Evolutionary conservation across 2,797 vertebrate genomes (phyloP).

Genomic region (Ctenosaura bakeri): DNA sequence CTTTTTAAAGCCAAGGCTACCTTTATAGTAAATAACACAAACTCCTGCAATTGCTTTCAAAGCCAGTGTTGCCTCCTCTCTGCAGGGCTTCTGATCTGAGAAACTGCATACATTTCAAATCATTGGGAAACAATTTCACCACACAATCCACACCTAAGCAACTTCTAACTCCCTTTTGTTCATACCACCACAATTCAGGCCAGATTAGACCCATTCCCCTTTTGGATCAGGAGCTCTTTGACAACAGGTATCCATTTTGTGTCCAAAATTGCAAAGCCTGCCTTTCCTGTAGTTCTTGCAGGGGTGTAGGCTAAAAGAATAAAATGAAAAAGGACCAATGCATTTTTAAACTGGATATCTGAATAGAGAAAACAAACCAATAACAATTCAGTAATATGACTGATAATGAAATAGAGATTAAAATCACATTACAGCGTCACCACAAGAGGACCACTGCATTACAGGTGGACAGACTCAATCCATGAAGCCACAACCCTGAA

Average conservation of each 20-base stretch:
- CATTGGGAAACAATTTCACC: not conserved
- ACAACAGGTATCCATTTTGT: not conserved
- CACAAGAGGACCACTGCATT: too few species aligned
- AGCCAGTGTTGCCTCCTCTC: not conserved
- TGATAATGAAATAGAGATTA: conserved; percentile 53
- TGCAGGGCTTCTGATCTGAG: not conserved
- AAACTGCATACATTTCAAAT: not conserved
- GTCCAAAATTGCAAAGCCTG: not conserved
- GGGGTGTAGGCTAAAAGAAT: not conserved
- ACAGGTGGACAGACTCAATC: too few species aligned
- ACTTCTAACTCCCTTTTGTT: not conserved
- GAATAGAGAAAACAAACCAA: not conserved
- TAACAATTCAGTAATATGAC: not conserved
- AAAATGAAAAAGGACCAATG: not conserved
- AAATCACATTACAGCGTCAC: not conserved
- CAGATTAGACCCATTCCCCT: not conserved
- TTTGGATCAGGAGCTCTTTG: not conserved
- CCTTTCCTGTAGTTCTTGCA: not conserved
- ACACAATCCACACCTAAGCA: too few species aligned
- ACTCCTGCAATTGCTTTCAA: not conserved
- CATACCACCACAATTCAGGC: not conserved
- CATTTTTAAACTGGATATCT: not conserved
- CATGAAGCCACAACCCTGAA: too few species aligned
- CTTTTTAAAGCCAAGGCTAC: not conserved
- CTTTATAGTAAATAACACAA: not conserved